phyloP scores from a whole-genome alignment of 2,888 invertebrate genomes.

The Vanessa cardui region DNA sequence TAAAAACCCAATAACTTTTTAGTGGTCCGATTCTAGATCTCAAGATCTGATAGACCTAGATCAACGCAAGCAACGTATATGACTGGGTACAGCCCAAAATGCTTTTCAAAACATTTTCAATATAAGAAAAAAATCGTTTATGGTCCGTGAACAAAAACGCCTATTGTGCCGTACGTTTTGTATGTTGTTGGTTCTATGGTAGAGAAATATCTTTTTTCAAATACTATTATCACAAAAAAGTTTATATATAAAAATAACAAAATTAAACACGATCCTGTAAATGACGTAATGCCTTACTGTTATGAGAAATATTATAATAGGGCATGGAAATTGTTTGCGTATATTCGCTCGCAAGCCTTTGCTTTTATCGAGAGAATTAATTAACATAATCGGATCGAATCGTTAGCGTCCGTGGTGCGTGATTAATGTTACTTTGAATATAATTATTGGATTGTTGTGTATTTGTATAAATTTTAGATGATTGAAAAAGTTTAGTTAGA shows the following conservation, averaged over 20 bases:
- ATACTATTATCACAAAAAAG: neutral
- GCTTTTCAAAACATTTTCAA: too few species aligned
- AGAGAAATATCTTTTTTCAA: too few species aligned
- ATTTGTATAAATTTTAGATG: constrained; percentile 2
- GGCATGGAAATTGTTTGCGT: constrained; percentile 3
- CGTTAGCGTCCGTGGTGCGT: constrained; percentile 16
- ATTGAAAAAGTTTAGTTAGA: neutral
- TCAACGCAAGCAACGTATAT: too few species aligned
- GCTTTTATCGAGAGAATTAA: constrained; percentile 41
- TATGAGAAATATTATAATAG: neutral
- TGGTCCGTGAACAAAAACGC: too few species aligned
- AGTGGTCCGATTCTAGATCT: too few species aligned
- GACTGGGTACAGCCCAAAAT: too few species aligned
- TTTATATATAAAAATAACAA: neutral
- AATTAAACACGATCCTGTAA: neutral
- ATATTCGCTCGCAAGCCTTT: constrained; percentile 15
- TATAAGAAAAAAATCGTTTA: too few species aligned
- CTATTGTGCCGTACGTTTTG: too few species aligned
- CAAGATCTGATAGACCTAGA: too few species aligned
- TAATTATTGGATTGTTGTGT: constrained; percentile 12
- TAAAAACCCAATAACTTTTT: too few species aligned
- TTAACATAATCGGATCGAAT: constrained; percentile 44
- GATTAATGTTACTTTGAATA: constrained; percentile 27
- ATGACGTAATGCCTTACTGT: neutral
- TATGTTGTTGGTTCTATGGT: too few species aligned